Percentiles rank a stretch among this genome's conserved stretches.
These are phyloP conservation scores for Ceyx melanurus DNA, from an alignment of 2,113 vertebrate genomes.

Conservation along the genomic window DNA sequence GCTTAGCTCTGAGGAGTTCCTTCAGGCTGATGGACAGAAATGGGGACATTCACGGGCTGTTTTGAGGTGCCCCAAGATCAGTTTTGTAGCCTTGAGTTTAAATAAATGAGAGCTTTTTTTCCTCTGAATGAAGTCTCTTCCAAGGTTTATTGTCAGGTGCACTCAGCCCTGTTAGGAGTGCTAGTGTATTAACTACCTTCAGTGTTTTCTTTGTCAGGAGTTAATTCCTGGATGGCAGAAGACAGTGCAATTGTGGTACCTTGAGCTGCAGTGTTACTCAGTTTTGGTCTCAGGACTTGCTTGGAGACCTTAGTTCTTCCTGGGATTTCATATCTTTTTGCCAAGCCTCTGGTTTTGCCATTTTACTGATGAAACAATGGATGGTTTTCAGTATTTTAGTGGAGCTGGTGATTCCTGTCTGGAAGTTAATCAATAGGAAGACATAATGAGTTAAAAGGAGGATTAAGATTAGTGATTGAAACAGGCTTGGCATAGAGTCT, in stretches of 20 bases:
- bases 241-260: background rate
- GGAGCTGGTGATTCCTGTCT: background rate
- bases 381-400: background rate
- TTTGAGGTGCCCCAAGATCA: background rate
- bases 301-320: background rate
- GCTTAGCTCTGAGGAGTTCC: background rate
- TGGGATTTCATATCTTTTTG: background rate
- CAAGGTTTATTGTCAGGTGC: background rate
- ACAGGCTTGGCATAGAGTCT: background rate
- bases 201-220: background rate
- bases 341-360: background rate
- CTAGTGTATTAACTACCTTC: background rate
- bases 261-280: background rate
- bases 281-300: background rate
- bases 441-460: background rate
- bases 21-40: background rate
- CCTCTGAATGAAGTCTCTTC: background rate
- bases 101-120: background rate
- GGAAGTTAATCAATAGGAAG: background rate
- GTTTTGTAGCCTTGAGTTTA: background rate
- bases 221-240: background rate
- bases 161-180: background rate
- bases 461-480: background rate
- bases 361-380: background rate
- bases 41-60: background rate